Evolutionary conservation across 1,140 invertebrate species (phyloP), one percentile per base, ranked within the genome.

Genomic region (Caenorhabditis inopinata): DNA sequence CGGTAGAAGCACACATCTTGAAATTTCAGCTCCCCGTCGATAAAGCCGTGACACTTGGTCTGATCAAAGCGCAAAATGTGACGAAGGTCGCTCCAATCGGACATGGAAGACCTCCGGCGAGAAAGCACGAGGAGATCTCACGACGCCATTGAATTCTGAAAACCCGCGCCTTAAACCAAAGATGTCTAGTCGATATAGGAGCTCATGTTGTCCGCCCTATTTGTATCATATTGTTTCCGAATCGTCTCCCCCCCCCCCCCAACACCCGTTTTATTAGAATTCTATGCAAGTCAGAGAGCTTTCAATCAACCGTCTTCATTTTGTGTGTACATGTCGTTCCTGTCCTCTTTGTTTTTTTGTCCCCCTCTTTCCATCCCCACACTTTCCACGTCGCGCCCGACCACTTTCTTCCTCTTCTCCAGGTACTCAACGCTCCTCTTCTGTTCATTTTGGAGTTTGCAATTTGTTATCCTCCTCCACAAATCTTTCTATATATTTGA

Each of bases 21-120:
- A n/a, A n/a, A n/a, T 45, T 87, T 84, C 68, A 87, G 87, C 76
- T 88, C 2, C 87, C 87, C 2, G 87, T 88, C 2, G 87, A 88
- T 25, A 88, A 88, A 76, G 87, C 87, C 9, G 83, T 87, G 18
- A 82, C 84, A 23, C 75, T 88, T 14, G 87, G 87, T 21, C 79
- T 87, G 5, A 85, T 88, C 23, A 87, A 87, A 58, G 83, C 83
- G 29, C 84, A 87, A 73, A 82, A 85, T 21, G 79, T 68, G 35
- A 83, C 86, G 18, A 87, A 86, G 46, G 75, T 86, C 35, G 83
- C 83, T 16, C 84, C 84, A 25, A 85, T 85, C 29, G 84, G 84
- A 23, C 83, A 82, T 47, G 84, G 84, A 32, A 81, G 84, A 25
- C 84, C 81, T 75, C 79, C 83, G n/a, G 38, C 51, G 45, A 35